Evolutionary conservation across 53 echinoderm and acorn worm species (phyloP).

Genomic region (Luidia sarsii): DNA sequence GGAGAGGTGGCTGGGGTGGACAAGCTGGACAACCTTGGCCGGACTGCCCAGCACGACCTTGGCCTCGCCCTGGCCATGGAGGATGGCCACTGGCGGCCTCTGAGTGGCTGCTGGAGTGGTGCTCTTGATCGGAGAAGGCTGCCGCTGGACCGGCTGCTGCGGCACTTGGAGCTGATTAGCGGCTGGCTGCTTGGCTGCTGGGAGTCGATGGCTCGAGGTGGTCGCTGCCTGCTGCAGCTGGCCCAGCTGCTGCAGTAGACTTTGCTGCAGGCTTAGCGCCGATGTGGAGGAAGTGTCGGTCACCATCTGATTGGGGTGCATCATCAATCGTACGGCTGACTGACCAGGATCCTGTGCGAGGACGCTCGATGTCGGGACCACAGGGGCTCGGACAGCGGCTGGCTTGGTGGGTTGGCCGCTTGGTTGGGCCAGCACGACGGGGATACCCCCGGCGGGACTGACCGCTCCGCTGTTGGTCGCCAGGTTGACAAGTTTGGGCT

Average conservation of each 20-base stretch:
- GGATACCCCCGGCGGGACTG: not conserved
- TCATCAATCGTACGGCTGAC: not conserved
- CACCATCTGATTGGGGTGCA: not conserved
- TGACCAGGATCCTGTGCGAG: not conserved
- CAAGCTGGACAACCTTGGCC: constrained; percentile 9
- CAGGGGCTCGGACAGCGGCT: not conserved
- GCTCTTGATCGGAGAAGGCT: not conserved
- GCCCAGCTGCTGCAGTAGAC: not conserved
- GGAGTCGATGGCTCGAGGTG: too few relatives aligned
- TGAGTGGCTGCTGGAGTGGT: not conserved
- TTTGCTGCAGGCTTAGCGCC: not conserved
- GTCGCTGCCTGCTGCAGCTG: too few relatives aligned
- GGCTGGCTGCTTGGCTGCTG: too few relatives aligned
- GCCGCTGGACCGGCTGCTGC: not conserved
- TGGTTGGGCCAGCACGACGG: constrained; percentile 4
- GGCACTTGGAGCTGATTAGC: too few relatives aligned
- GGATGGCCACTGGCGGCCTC: constrained; percentile 3
- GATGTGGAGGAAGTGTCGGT: not conserved
- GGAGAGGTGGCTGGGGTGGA: constrained; percentile 26
- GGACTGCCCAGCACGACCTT: constrained; percentile 20
- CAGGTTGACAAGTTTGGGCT: constrained; percentile 12
- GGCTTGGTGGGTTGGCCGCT: not conserved
- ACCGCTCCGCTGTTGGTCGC: not conserved
- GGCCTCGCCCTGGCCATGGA: constrained; percentile 4
- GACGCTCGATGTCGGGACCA: not conserved